These are phyloP conservation scores for Erebia ligea DNA, from an alignment of 2,888 invertebrate species.

Conservation along the genomic window DNA sequence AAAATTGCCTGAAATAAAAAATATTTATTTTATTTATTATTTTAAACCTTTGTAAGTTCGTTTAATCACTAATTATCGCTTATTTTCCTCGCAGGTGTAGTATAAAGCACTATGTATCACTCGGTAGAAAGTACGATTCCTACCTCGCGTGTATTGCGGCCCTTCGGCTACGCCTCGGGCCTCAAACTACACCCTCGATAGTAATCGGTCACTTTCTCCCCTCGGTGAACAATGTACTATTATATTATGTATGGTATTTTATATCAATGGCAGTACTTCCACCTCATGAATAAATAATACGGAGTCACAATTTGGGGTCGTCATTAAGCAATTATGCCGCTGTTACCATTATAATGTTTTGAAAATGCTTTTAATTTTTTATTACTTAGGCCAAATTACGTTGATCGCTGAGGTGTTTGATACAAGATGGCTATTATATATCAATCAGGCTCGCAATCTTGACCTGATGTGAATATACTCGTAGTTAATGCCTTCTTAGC, in stretches of 20 bases:
- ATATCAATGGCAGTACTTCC: conserved; percentile 17
- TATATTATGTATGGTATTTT: not conserved
- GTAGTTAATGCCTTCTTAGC: conserved; percentile 30
- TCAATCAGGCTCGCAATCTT: conserved; percentile 63
- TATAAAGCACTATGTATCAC: too few species aligned
- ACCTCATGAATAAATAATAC: conserved; percentile 80
- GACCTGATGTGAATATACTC: conserved; percentile 36
- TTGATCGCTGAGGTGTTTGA: conserved; percentile 68
- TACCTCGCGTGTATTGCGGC: too few species aligned
- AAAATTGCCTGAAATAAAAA: too few species aligned
- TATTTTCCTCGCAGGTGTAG: too few species aligned
- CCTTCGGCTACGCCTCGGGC: too few species aligned
- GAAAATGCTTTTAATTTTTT: conserved; percentile 82
- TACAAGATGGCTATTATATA: conserved; percentile 75
- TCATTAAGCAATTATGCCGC: conserved; percentile 81
- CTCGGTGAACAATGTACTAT: too few species aligned
- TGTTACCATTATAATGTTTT: conserved; percentile 78
- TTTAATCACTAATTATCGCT: too few species aligned
- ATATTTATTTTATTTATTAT: too few species aligned
- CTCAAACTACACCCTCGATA: too few species aligned
- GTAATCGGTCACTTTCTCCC: too few species aligned
- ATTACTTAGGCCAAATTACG: conserved; percentile 70
- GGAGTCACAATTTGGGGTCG: conserved; percentile 72
- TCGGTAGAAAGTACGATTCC: too few species aligned
- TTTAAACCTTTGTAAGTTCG: too few species aligned